Evolutionary conservation across 2,888 invertebrate genomes (phyloP).

Genomic region (Cerceris ruficornis): DNA sequence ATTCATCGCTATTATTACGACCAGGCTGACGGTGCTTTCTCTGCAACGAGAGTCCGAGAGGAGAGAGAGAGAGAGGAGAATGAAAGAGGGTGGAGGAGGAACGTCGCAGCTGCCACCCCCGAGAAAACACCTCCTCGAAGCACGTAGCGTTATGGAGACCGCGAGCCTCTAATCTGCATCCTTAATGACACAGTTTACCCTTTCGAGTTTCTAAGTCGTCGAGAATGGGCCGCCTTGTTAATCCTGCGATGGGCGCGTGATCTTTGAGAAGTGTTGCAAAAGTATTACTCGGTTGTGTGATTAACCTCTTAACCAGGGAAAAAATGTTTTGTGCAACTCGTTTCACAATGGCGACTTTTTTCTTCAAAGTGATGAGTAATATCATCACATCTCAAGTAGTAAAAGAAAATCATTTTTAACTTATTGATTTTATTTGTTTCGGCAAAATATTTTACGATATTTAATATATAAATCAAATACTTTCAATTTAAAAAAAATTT

Average conservation of each 20-base stretch:
- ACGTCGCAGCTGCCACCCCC: slow-evolving; percentile 28
- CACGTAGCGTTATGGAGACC: slow-evolving; percentile 28
- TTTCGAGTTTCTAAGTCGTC: slow-evolving; percentile 41
- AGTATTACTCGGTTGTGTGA: neutral
- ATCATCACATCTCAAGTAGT: too few relatives aligned
- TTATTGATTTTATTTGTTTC: too few relatives aligned
- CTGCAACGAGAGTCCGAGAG: slow-evolving; percentile 28
- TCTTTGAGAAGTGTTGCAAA: neutral
- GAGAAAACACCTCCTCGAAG: slow-evolving; percentile 20
- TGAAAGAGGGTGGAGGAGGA: neutral
- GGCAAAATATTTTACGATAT: too few relatives aligned
- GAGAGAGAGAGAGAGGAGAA: slow-evolving; percentile 1
- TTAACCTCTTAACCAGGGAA: too few relatives aligned
- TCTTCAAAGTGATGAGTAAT: too few relatives aligned
- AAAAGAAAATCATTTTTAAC: too few relatives aligned
- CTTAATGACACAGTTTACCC: slow-evolving; percentile 71
- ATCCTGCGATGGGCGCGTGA: too few relatives aligned
- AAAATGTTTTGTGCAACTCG: too few relatives aligned
- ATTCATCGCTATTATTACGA: slow-evolving; percentile 76
- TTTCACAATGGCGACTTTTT: too few relatives aligned
- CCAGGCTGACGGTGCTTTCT: slow-evolving; percentile 58
- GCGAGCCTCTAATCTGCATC: slow-evolving; percentile 73
- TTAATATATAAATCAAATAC: too few relatives aligned
- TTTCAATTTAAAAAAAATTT: too few relatives aligned
- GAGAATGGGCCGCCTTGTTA: slow-evolving; percentile 9